phyloP scores from a whole-genome alignment of 2,888 invertebrate genomes.

The Lepidochitona cinerea region DNA sequence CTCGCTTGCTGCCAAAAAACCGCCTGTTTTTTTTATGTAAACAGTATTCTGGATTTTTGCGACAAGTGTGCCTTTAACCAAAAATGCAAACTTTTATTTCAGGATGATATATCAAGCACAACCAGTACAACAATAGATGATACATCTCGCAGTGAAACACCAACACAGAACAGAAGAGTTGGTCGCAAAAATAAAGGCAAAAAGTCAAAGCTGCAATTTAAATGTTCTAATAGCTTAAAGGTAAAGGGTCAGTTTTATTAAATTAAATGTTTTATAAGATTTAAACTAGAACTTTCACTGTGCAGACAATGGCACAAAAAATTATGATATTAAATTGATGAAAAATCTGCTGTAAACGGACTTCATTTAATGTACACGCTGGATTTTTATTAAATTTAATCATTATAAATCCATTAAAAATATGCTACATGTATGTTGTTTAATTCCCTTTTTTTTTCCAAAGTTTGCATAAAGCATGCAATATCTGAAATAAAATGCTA shows the following conservation, averaged over 20 bases:
- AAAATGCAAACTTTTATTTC: constrained; percentile 13
- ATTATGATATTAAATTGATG: too few relatives aligned
- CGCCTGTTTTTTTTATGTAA: too few relatives aligned
- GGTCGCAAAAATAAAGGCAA: constrained; percentile 74
- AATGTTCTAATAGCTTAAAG: constrained; percentile 75
- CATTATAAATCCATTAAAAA: constrained; percentile 42
- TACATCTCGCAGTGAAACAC: constrained; percentile 85
- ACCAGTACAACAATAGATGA: constrained; percentile 87
- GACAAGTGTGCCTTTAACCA: background rate
- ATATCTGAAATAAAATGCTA: too few relatives aligned
- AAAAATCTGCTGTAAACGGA: too few relatives aligned
- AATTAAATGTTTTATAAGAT: too few relatives aligned
- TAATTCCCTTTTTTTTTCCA: background rate
- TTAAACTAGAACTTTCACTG: too few relatives aligned
- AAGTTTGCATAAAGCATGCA: too few relatives aligned
- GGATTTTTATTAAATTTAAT: constrained; percentile 32
- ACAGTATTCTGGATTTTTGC: too few relatives aligned
- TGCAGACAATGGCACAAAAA: too few relatives aligned
- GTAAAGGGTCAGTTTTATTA: too few relatives aligned
- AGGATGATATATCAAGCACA: constrained; percentile 86
- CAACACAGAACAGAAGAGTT: constrained; percentile 74
- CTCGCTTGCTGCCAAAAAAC: too few relatives aligned
- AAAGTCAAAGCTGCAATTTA: constrained; percentile 81
- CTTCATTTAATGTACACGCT: too few relatives aligned
- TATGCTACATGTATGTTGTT: background rate